Percentiles rank a stretch among this genome's conserved stretches.
Evolutionary conservation across 2,797 vertebrate species (phyloP).

Genomic region (Artibeus lituratus): DNA sequence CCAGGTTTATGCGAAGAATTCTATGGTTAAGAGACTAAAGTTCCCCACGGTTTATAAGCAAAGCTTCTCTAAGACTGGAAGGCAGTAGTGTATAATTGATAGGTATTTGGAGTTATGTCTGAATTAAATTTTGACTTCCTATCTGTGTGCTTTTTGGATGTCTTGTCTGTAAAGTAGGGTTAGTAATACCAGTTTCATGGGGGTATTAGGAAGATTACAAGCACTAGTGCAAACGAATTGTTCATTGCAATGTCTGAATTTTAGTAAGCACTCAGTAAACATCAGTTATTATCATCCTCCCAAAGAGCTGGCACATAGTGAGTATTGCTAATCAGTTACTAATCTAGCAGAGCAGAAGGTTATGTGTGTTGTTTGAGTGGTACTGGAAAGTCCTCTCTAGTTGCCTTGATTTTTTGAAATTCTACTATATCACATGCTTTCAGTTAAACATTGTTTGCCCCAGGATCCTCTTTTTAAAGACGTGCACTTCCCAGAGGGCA

Average conservation of each 20-base stretch:
- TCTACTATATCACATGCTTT: background rate
- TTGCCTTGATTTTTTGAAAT: background rate
- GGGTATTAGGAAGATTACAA: background rate
- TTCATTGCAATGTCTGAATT: background rate
- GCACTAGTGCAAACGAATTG: background rate
- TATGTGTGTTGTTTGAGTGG: background rate
- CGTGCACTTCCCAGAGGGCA: background rate
- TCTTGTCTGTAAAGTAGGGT: background rate
- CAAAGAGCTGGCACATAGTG: background rate
- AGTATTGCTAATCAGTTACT: background rate
- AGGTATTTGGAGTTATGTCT: background rate
- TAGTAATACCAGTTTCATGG: background rate
- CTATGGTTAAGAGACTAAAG: background rate
- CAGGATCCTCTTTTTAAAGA: background rate
- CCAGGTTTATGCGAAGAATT: background rate
- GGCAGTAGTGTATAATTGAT: background rate
- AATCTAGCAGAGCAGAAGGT: background rate
- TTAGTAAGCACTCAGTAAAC: constrained; percentile 7
- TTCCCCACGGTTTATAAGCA: background rate
- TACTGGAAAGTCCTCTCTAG: background rate
- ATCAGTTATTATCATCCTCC: background rate
- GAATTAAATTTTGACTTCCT: constrained; percentile 1
- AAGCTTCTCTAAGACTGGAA: background rate
- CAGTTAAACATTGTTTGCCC: background rate
- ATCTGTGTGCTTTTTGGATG: background rate